Base-by-base conservation (phyloP, 2,888 invertebrate genomes). In the Diploptera punctata region DNA sequence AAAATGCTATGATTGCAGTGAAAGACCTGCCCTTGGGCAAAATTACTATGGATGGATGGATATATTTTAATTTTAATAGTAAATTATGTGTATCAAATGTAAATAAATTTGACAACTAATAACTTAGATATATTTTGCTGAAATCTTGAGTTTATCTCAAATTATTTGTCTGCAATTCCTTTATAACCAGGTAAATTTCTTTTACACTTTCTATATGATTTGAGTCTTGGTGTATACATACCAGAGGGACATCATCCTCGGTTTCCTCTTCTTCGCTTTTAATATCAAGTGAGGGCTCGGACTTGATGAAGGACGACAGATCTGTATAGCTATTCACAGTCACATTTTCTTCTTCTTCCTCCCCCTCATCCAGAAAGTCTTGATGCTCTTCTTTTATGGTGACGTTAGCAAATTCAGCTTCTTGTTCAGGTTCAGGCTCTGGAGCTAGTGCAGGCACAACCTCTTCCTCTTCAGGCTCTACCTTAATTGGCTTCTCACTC, bases 171-270 rank as follows among this genome's bases (percentile, higher is more conserved):
- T n/a, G n/a, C n/a, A n/a, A n/a, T n/a, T n/a, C n/a, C n/a, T n/a
- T n/a, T n/a, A n/a, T n/a, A n/a, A n/a, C n/a, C n/a, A n/a, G n/a
- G n/a, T n/a, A n/a, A n/a, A n/a, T n/a, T n/a, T n/a, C n/a, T n/a
- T n/a, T n/a, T n/a, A n/a, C n/a, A n/a, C n/a, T n/a, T n/a, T n/a
- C n/a, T n/a, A n/a, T n/a, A n/a, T n/a, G n/a, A n/a, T n/a, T n/a
- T n/a, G n/a, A n/a, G n/a, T n/a, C n/a, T n/a, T n/a, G n/a, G n/a
- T n/a, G n/a, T n/a, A 49, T 29, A 80, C 84, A 85, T 86, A 93
- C 93, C 87, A 93, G 82, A 77, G 94, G 93, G 67, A 67, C 69
- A 70, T 76, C 74, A 70, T 76, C 76, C 62, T 78, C 75, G 31
- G 74, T 72, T 19, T 77, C 76, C n/a, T 74, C 80, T 43, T 68